phyloP scores from a whole-genome alignment of 1,140 invertebrate genomes.

The Aphaenogaster rudis region DNA sequence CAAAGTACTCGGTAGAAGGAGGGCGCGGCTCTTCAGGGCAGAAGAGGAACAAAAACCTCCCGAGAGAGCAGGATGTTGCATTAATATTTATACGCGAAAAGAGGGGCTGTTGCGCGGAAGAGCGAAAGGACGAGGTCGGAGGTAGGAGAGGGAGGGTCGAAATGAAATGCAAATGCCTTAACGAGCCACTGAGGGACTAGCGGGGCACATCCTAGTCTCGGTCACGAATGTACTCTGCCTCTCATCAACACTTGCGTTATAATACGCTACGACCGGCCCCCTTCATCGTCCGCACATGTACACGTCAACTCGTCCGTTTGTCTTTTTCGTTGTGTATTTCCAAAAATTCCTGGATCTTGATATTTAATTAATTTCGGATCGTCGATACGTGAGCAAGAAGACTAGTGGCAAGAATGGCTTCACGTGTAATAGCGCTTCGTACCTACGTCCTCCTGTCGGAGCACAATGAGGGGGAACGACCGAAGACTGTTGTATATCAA shows the following conservation, averaged over 20 bases:
- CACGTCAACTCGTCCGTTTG: background rate
- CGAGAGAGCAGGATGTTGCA: slow-evolving; percentile 86
- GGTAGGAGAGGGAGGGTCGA: slow-evolving; percentile 70
- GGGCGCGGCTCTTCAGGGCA: slow-evolving; percentile 81
- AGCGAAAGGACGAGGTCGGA: slow-evolving; percentile 55
- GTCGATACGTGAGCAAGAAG: background rate
- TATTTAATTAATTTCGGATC: slow-evolving; percentile 27
- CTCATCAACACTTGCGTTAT: slow-evolving; percentile 82
- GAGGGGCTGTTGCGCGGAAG: slow-evolving; percentile 73
- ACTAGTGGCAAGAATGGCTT: slow-evolving; percentile 26
- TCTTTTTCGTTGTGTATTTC: background rate
- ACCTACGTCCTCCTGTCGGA: slow-evolving; percentile 13
- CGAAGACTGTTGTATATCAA: slow-evolving; percentile 74
- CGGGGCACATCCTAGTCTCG: slow-evolving; percentile 80
- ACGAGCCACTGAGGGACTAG: slow-evolving; percentile 87
- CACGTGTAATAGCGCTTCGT: slow-evolving; percentile 3
- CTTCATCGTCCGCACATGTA: slow-evolving; percentile 16
- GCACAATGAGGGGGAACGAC: slow-evolving; percentile 48
- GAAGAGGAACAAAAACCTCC: slow-evolving; percentile 86
- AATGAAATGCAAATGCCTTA: slow-evolving; percentile 88
- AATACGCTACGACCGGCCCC: slow-evolving; percentile 64
- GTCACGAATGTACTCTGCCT: slow-evolving; percentile 83
- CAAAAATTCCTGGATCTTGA: background rate
- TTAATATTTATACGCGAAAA: slow-evolving; percentile 87
- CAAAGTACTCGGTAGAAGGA: slow-evolving; percentile 85